Base-by-base conservation (phyloP, 2,888 invertebrate species). In the Octodonta nipae region DNA sequence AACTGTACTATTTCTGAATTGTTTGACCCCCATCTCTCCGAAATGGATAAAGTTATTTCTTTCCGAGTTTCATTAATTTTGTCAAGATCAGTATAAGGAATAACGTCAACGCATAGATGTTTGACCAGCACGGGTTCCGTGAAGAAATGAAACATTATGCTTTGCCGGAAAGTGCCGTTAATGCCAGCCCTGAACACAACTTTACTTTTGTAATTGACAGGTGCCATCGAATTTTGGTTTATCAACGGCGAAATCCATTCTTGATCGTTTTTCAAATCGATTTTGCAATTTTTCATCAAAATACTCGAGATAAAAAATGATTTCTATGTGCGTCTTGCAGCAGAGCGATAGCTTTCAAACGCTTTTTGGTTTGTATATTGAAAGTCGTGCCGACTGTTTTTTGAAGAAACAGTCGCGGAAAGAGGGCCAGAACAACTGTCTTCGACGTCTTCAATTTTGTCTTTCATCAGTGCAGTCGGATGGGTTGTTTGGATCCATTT, bases 91-190 rank as follows among this genome's bases (percentile, higher is more conserved):
- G 70, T 67, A 1, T 73, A 69, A 1, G 81, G 80, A 11, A 81
- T 69, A 3, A 82, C 80, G 55, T 85, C 84, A 3, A 82, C 78
- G 52, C 80, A 79, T 13, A 85, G 58, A 51, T 77, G 73, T 41
- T 73, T 70, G 5, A 76, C 70, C 3, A 78, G 52, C 13, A 73
- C 64, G 0, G 77, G 75, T 49, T 75, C 71, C 31, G 59, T 55
- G 1, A 78, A 79, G 50, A 81, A 77, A 56, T 81, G 82, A 56
- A 84, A 80, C 3, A 83, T 73, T 2, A 85, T 66, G 2, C 78
- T 73, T 56, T 86, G 84, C 2, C 79, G 29, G 11, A 83, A 85
- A 3, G 82, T 82, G 13, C 78, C 84, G 52, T 77, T 83, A 35
- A 82, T 77, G 41, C 77, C 74, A 1, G 79, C 77, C 10, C 46